Percentiles rank a stretch among this genome's conserved stretches.
Evolutionary conservation across 2,797 vertebrate species (phyloP).

Genomic region (Acanthurus lineatus): DNA sequence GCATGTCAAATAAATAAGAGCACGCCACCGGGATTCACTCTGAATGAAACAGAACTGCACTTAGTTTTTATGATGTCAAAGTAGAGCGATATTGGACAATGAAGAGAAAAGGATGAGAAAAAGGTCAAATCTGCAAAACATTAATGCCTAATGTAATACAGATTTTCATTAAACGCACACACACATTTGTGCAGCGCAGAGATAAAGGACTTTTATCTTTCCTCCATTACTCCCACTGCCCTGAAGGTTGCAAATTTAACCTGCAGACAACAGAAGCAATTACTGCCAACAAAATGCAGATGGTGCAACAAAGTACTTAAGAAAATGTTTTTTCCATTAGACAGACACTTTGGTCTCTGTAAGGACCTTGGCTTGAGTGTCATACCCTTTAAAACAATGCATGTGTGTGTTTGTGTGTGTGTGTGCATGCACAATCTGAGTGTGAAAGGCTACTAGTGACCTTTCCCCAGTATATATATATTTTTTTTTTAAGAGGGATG

Average conservation of each 20-base stretch:
- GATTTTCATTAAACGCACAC: slow-evolving; percentile 58
- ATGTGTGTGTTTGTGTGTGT: slow-evolving; percentile 29
- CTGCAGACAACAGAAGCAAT: slow-evolving; percentile 80
- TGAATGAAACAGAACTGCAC: not conserved
- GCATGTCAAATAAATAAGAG: slow-evolving; percentile 6
- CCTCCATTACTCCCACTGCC: slow-evolving; percentile 67
- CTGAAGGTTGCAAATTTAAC: slow-evolving; percentile 73
- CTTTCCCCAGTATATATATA: slow-evolving; percentile 15
- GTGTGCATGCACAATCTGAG: slow-evolving; percentile 21
- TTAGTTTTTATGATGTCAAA: slow-evolving; percentile 1
- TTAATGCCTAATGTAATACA: slow-evolving; percentile 30
- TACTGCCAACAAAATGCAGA: slow-evolving; percentile 78
- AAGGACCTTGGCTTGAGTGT: slow-evolving; percentile 66
- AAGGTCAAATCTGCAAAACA: slow-evolving; percentile 7
- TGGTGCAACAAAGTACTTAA: slow-evolving; percentile 84
- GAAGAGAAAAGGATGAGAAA: not conserved
- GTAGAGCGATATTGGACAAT: not conserved
- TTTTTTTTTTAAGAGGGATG: slow-evolving; percentile 21
- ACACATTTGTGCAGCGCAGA: slow-evolving; percentile 40
- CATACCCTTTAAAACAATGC: slow-evolving; percentile 41
- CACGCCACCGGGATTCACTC: not conserved
- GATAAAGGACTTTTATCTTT: slow-evolving; percentile 66
- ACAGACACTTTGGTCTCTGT: slow-evolving; percentile 79
- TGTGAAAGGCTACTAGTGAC: slow-evolving; percentile 46
- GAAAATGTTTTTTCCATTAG: slow-evolving; percentile 83